These are phyloP conservation scores for Xanthia togata DNA, from an alignment of 2,888 invertebrate genomes.

Conservation along the genomic window DNA sequence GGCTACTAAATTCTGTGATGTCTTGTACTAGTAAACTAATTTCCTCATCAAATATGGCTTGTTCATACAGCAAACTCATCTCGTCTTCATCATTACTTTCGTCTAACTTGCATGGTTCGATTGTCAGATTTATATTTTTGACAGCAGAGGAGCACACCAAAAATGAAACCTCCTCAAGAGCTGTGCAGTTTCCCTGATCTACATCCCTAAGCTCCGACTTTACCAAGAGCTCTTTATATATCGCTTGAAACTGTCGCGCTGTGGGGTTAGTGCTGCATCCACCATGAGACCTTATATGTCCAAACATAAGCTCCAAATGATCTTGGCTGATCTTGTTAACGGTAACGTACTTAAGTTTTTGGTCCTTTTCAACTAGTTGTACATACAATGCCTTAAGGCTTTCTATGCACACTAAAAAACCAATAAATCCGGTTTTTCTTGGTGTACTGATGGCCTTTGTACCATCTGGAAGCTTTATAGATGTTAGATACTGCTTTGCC, in stretches of 20 bases:
- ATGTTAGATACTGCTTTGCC: not conserved
- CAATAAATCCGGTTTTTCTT: slow-evolving; percentile 8
- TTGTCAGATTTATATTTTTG: slow-evolving; percentile 24
- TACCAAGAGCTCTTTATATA: slow-evolving; percentile 58
- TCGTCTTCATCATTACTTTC: slow-evolving; percentile 7
- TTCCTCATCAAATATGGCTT: slow-evolving; percentile 14
- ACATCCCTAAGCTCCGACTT: slow-evolving; percentile 28
- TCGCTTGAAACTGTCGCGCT: slow-evolving; percentile 51
- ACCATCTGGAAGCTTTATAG: not conserved
- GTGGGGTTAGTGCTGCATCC: slow-evolving; percentile 46
- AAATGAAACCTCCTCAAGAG: slow-evolving; percentile 10
- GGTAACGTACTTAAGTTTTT: slow-evolving; percentile 9
- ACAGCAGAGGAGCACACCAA: slow-evolving; percentile 22
- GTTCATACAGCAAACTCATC: slow-evolving; percentile 20
- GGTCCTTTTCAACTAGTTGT: slow-evolving; percentile 13
- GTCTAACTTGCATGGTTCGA: slow-evolving; percentile 14
- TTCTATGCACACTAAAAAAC: slow-evolving; percentile 19
- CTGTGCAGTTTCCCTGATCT: slow-evolving; percentile 23
- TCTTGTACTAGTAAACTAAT: slow-evolving; percentile 17
- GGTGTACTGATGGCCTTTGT: not conserved
- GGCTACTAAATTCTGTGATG: slow-evolving; percentile 15
- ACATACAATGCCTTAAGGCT: slow-evolving; percentile 18
- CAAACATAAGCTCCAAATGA: slow-evolving; percentile 35
- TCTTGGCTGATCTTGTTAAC: slow-evolving; percentile 32
- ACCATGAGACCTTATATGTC: slow-evolving; percentile 25